Evolutionary conservation across 2,113 vertebrate genomes (phyloP).

Genomic region (Trachemys scripta): DNA sequence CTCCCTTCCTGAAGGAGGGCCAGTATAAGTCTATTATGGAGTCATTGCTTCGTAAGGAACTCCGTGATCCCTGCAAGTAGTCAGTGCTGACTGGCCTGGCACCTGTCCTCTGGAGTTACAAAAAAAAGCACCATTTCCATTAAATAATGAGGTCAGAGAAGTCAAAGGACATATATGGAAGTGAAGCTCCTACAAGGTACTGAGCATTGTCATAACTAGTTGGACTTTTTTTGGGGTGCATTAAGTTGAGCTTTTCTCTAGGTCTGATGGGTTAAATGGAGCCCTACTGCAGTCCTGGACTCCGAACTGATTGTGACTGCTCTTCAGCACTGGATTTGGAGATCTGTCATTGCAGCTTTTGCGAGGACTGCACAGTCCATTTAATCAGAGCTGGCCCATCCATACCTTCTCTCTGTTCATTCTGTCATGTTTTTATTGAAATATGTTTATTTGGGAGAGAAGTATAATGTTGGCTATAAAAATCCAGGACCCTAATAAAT

Average conservation of each 20-base stretch:
- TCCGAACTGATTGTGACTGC: background rate
- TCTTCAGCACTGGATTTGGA: background rate
- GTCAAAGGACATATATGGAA: background rate
- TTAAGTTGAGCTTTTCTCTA: background rate
- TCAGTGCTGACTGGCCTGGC: background rate
- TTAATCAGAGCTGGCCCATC: background rate
- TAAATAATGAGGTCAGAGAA: conserved; percentile 7
- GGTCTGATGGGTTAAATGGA: background rate
- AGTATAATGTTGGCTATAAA: background rate
- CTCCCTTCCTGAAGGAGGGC: background rate
- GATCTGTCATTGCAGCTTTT: background rate
- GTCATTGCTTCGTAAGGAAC: accelerated
- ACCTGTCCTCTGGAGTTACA: background rate
- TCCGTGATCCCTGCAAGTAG: background rate
- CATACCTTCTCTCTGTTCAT: background rate
- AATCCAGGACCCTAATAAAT: conserved; percentile 36
- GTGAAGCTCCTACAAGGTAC: background rate
- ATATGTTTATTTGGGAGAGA: background rate
- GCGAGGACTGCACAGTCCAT: background rate
- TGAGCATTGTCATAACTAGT: accelerated
- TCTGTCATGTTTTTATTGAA: conserved; percentile 6
- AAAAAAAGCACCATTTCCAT: conserved; percentile 27
- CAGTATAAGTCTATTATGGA: background rate
- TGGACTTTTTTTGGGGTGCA: background rate
- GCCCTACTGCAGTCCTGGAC: background rate